A percentile compares a stretch with the other conserved stretches of the same genome.
Evolutionary conservation across 2,797 vertebrate genomes (phyloP).

Genomic region (Falco berigora): DNA sequence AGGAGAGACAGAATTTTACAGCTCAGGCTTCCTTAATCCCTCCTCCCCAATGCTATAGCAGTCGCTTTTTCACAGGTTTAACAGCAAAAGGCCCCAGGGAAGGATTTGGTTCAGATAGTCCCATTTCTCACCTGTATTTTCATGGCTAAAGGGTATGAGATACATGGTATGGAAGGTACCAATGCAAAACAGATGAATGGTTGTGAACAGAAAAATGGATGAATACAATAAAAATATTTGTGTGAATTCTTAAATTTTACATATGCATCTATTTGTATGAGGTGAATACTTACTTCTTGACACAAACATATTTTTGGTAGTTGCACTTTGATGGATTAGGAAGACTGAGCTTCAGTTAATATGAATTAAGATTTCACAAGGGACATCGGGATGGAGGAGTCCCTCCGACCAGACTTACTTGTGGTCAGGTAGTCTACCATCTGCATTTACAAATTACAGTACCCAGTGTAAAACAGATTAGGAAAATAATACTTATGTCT

Average conservation of each 20-base stretch:
- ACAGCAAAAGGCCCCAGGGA: not conserved
- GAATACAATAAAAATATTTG: not conserved
- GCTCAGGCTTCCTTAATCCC: not conserved
- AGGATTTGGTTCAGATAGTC: not conserved
- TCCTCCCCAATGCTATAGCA: not conserved
- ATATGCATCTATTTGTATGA: not conserved
- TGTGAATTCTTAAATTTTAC: not conserved
- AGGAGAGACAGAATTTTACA: not conserved
- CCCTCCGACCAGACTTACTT: not conserved
- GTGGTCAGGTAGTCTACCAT: not conserved
- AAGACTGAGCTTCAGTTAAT: not conserved
- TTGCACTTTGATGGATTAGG: not conserved
- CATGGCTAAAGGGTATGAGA: not conserved
- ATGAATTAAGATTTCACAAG: not conserved
- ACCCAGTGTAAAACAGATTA: not conserved
- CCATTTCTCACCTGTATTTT: not conserved
- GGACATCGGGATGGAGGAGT: not conserved
- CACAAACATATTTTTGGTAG: not conserved
- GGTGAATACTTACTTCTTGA: not conserved
- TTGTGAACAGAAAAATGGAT: not conserved
- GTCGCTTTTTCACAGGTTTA: not conserved
- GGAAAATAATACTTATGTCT: not conserved
- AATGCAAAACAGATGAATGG: not conserved
- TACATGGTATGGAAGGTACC: not conserved
- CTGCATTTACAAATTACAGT: not conserved